These are phyloP conservation scores for Tetragnatha versicolor DNA, from an alignment of 1,140 invertebrate species.

Conservation along the genomic window DNA sequence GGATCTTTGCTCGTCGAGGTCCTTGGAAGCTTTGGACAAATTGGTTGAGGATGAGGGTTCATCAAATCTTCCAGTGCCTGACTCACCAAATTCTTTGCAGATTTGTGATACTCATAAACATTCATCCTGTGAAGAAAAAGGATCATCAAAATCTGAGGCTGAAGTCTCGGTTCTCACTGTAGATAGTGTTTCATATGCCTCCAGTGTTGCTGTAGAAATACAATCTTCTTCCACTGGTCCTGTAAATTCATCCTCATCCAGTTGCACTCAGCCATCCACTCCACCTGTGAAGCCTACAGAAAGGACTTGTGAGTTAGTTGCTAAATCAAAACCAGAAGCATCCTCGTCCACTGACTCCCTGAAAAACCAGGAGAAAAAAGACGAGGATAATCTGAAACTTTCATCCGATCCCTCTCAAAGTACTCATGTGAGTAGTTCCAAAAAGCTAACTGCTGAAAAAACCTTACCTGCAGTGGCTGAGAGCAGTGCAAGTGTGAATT, in stretches of 20 bases:
- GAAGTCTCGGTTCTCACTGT: not conserved
- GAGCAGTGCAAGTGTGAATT: too few species aligned
- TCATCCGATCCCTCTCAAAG: too few species aligned
- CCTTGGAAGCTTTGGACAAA: not conserved
- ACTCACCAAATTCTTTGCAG: conserved; percentile 4
- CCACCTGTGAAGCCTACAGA: not conserved
- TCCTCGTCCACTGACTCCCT: too few species aligned
- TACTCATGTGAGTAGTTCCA: too few species aligned
- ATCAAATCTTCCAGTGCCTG: conserved; percentile 17
- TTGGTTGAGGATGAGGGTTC: not conserved
- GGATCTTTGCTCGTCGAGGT: not conserved
- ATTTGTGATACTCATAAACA: conserved; percentile 35
- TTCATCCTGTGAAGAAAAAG: not conserved
- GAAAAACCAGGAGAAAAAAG: too few species aligned
- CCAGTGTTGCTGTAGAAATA: too few species aligned
- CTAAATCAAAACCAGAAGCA: too few species aligned
- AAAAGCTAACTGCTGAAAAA: too few species aligned
- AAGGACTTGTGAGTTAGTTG: too few species aligned
- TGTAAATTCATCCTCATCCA: not conserved
- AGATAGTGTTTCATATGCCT: too few species aligned
- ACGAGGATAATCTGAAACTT: too few species aligned
- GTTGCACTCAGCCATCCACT: not conserved
- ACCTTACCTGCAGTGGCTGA: too few species aligned
- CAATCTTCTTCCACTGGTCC: not conserved
- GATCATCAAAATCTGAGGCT: not conserved